These are phyloP conservation scores for Circaetus gallicus DNA, from an alignment of 2,113 vertebrate genomes.

Conservation along the genomic window DNA sequence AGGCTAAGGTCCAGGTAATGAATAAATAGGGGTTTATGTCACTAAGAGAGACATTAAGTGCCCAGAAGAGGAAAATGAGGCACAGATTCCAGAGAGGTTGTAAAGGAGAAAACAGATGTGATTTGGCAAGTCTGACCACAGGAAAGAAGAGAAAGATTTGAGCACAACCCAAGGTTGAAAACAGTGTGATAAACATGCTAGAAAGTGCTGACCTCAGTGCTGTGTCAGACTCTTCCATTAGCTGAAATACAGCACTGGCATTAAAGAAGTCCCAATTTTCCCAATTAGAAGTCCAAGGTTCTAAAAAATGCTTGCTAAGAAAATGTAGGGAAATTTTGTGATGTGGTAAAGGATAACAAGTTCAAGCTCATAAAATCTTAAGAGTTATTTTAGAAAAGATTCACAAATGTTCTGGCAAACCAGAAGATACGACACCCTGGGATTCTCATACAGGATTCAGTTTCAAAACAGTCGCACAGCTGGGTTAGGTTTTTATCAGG, in stretches of 20 bases:
- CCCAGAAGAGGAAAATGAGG: background rate
- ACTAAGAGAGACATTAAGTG: background rate
- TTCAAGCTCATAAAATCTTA: background rate
- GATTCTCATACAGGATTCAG: background rate
- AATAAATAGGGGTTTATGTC: background rate
- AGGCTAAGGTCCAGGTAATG: background rate
- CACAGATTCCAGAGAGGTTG: background rate
- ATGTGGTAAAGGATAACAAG: background rate
- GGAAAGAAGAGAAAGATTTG: background rate
- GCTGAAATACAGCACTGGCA: constrained; percentile 28
- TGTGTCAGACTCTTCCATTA: constrained; percentile 29
- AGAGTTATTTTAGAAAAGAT: background rate
- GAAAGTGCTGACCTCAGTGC: constrained; percentile 21
- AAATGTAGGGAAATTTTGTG: background rate
- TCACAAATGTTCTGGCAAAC: background rate
- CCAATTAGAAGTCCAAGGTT: constrained; percentile 29
- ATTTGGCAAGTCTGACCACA: background rate
- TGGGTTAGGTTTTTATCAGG: background rate
- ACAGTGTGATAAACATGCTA: background rate
- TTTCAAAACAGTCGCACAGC: background rate
- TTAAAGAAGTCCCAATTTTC: constrained; percentile 29
- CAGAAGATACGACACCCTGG: background rate
- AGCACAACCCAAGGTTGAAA: background rate
- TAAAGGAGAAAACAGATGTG: background rate
- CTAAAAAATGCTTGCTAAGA: constrained; percentile 23